These are phyloP conservation scores for human DNA, from an alignment of 2,113 vertebrate genomes.

Conservation along the genomic window DNA sequence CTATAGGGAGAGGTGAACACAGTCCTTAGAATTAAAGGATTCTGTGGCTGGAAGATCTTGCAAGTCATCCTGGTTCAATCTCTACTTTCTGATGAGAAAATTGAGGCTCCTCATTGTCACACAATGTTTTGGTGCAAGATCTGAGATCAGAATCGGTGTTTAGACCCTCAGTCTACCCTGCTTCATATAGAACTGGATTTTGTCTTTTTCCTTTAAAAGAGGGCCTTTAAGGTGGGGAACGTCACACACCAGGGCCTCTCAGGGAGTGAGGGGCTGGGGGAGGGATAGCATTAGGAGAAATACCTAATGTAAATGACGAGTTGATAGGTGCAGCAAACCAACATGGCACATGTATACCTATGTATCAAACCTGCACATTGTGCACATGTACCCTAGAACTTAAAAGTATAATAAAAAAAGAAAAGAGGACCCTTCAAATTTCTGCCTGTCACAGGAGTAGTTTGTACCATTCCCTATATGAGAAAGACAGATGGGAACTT, in stretches of 20 bases:
- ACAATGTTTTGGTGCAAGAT: not conserved
- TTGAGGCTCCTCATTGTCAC: not conserved
- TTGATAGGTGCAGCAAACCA: too few relatives aligned
- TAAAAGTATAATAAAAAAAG: not conserved
- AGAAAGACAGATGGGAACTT: conserved; percentile 21
- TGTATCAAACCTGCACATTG: too few relatives aligned
- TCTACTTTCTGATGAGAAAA: not conserved
- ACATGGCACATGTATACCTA: too few relatives aligned
- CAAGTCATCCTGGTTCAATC: not conserved
- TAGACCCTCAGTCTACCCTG: not conserved
- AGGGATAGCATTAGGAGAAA: too few relatives aligned
- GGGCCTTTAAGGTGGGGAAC: not conserved
- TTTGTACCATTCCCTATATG: conserved; percentile 35
- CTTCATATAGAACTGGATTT: not conserved
- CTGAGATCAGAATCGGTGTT: not conserved
- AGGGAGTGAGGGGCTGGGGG: too few relatives aligned
- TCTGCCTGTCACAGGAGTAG: not conserved
- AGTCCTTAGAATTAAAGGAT: not conserved
- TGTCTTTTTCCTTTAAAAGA: not conserved
- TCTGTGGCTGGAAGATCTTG: not conserved
- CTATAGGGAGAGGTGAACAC: not conserved
- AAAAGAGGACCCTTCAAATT: not conserved
- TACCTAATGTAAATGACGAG: too few relatives aligned
- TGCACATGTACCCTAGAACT: too few relatives aligned
- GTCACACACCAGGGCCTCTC: too few relatives aligned